phyloP scores from a whole-genome alignment of 2,888 invertebrate genomes.

The Dicroscelio sp. region DNA sequence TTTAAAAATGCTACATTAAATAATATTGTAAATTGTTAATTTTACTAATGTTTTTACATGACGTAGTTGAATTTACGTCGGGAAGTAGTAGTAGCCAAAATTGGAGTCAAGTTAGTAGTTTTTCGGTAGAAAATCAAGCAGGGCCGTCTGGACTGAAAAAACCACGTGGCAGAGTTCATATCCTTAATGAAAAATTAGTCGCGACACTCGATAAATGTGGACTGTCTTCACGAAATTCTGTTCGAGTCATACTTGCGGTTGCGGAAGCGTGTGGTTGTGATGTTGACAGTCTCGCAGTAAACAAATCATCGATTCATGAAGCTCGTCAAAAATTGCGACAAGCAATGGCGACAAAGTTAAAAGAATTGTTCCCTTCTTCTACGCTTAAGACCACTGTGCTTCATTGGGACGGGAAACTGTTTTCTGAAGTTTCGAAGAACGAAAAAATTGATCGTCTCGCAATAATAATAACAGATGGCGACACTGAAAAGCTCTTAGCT shows the following conservation, averaged over 20 bases:
- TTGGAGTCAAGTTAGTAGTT: slow-evolving; percentile 25
- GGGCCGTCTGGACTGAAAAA: slow-evolving; percentile 66
- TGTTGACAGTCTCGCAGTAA: slow-evolving; percentile 56
- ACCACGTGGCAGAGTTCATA: slow-evolving; percentile 63
- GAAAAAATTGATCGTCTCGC: slow-evolving; percentile 32
- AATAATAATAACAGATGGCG: slow-evolving; percentile 16
- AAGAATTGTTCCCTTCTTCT: not conserved
- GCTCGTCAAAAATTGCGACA: too few relatives aligned
- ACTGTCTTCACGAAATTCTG: slow-evolving; percentile 74
- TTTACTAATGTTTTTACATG: too few relatives aligned
- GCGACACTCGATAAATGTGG: slow-evolving; percentile 80
- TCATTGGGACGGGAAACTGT: slow-evolving; percentile 32
- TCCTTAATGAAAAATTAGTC: slow-evolving; percentile 79
- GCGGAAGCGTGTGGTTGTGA: slow-evolving; percentile 73
- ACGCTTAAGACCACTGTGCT: not conserved
- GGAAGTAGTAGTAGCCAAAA: slow-evolving; percentile 14
- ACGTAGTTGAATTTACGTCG: too few relatives aligned
- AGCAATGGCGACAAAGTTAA: not conserved
- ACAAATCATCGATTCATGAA: slow-evolving; percentile 75
- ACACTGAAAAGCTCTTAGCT: slow-evolving; percentile 1
- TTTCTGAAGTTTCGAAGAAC: not conserved
- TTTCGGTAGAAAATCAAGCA: not conserved
- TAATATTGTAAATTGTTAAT: too few relatives aligned
- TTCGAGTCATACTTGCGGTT: slow-evolving; percentile 70
- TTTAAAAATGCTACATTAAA: too few relatives aligned